phyloP scores from a whole-genome alignment of 1,140 invertebrate species.

The Notospermus geniculatus region DNA sequence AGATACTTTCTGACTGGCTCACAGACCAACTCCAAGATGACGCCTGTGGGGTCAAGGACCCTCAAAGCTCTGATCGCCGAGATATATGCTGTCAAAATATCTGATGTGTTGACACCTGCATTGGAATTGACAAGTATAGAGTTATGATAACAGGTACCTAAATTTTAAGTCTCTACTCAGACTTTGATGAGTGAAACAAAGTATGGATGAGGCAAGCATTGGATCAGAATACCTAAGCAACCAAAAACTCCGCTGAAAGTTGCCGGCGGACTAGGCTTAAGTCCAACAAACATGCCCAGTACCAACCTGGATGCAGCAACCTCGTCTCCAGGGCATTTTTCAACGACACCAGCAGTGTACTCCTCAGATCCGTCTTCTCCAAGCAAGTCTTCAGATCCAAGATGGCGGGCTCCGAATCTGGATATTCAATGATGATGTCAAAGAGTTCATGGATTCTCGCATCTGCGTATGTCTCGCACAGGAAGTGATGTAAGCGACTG shows the following conservation, averaged over 20 bases:
- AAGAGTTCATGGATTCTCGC: conserved; percentile 89
- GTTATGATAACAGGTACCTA: no score
- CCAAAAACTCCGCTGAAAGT: no score
- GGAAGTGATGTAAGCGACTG: conserved; percentile 69
- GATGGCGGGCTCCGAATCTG: conserved; percentile 89
- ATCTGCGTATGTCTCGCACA: conserved; percentile 86
- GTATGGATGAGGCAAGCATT: no score
- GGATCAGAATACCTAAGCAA: no score
- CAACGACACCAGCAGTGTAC: conserved; percentile 72
- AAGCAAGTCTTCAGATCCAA: conserved; percentile 86
- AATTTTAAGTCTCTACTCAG: no score
- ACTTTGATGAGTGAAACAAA: no score
- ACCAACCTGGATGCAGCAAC: conserved; percentile 53
- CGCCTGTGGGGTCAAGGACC: conserved; percentile 87
- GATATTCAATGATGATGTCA: conserved; percentile 95
- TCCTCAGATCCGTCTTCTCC: conserved; percentile 75
- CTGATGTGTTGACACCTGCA: conserved; percentile 90
- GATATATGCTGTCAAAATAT: conserved; percentile 95
- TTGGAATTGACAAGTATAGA: neutral
- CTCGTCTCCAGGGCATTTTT: conserved; percentile 65
- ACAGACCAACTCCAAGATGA: conserved; percentile 91
- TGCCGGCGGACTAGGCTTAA: no score
- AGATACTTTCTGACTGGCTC: conserved; percentile 79
- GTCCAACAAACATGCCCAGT: neutral
- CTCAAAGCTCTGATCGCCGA: conserved; percentile 89